Evolutionary conservation across 2,888 invertebrate species (phyloP), one percentile per base, ranked within the genome.

Genomic region (Sabatieria punctata): DNA sequence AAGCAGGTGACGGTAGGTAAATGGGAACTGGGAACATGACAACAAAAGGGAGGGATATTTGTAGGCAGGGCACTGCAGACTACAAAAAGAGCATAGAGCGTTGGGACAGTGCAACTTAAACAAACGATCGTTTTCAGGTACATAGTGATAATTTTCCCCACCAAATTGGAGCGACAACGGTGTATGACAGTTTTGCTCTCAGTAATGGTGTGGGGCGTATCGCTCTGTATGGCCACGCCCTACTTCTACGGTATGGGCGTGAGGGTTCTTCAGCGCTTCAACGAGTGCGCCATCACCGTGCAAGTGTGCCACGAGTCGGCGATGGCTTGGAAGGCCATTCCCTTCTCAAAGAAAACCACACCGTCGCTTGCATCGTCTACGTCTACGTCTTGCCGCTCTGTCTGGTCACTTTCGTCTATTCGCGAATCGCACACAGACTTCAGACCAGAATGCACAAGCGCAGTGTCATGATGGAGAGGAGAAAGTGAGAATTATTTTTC

Each of bases 321-420:
- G 38, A 21, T 11, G 84, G 83, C 71, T 78, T 80, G 59, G 83
- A 83, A 82, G 81, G 81, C 0, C 70, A 77, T 8, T 65, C 67
- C 1, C 75, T 79, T 51, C 82, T 82, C 0, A 69, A 82, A 51
- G 78, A 77, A 15, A 1, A 80, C 80, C 54, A 85, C 69, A 83
- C 85, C 3, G 74, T 80, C 47, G 80, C 83, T 58, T 80, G 82
- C 50, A 74, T 85, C 55, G 75, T 85, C 54, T 78, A 85, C 44
- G 85, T 85, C 66, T 86, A 85, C 63, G 70, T 82, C 47, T 66
- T 85, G 36, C 85, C 86, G 35, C 82, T 85, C 50, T 69, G 82
- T 51, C 82, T 83, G 4, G 82, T 86, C 27, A 78, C 81, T 43
- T 75, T 79, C 33, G 82, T 84, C 0, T 85, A 86, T 63, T 75